phyloP scores from a whole-genome alignment of 2,888 invertebrate species.

The Leptopterna dolabrata region DNA sequence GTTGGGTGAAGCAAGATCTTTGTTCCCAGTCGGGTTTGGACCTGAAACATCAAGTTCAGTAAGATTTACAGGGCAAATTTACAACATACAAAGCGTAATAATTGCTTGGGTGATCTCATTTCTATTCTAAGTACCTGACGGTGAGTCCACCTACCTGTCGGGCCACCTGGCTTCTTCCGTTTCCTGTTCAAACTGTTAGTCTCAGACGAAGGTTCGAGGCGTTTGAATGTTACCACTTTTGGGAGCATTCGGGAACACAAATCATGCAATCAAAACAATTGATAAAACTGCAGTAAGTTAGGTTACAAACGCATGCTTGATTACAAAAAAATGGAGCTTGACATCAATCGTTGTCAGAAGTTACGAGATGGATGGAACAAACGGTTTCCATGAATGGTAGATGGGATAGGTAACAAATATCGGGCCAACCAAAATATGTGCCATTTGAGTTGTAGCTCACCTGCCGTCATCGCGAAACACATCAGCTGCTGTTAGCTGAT shows the following conservation, averaged over 20 bases:
- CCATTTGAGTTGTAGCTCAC: too few relatives aligned
- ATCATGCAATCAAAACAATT: slow-evolving; percentile 66
- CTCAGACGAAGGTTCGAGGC: slow-evolving; percentile 67
- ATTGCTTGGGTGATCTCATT: background rate
- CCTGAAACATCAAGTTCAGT: slow-evolving; percentile 65
- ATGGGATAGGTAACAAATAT: too few relatives aligned
- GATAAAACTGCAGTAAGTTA: slow-evolving; percentile 60
- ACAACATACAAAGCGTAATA: background rate
- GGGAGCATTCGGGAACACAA: slow-evolving; percentile 58
- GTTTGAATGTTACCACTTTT: slow-evolving; percentile 88
- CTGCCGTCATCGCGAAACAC: too few relatives aligned
- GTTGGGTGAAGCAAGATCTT: slow-evolving; percentile 68
- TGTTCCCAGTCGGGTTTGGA: slow-evolving; percentile 70
- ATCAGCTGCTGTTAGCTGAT: too few relatives aligned
- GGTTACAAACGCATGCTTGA: slow-evolving; percentile 59
- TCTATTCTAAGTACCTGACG: background rate
- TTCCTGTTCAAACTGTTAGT: slow-evolving; percentile 70
- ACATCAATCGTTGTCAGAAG: background rate
- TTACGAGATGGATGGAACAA: background rate
- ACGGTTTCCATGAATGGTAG: background rate
- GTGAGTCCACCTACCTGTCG: slow-evolving; percentile 8
- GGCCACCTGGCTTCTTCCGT: slow-evolving; percentile 77
- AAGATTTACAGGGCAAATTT: background rate
- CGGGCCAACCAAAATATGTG: too few relatives aligned
- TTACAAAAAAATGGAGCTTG: slow-evolving; percentile 42